phyloP scores from a whole-genome alignment of 92 coral and sea anemone species.

The Scolanthus callimorphus region DNA sequence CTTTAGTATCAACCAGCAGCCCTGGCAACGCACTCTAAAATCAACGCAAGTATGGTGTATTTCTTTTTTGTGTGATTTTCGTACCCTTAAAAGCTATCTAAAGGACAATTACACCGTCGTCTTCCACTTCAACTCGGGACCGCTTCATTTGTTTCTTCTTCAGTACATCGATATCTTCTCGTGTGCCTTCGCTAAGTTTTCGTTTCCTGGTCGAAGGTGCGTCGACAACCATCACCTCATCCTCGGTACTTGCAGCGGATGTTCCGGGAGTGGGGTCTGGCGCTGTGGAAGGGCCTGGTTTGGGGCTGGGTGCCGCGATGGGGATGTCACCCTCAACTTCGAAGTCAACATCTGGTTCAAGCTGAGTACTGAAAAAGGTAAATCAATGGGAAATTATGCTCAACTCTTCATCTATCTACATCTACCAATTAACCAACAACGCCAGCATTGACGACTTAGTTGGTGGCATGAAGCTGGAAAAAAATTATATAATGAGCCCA shows the following conservation, averaged over 20 bases:
- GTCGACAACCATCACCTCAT: conserved; percentile 48
- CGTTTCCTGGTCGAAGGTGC: conserved; percentile 53
- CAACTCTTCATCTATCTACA: too few species aligned
- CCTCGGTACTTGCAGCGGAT: conserved; percentile 32
- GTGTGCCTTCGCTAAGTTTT: conserved; percentile 38
- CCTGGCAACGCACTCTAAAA: too few species aligned
- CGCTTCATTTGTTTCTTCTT: conserved; percentile 40
- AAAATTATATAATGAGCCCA: too few species aligned
- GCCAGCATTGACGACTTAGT: too few species aligned
- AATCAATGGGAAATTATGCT: too few species aligned
- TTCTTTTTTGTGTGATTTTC: too few species aligned
- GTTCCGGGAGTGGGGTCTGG: background rate
- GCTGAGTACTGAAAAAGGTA: conserved; percentile 40
- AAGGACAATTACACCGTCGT: conserved; percentile 43
- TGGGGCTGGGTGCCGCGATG: conserved; percentile 42
- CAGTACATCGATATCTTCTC: conserved; percentile 12
- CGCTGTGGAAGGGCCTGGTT: conserved; percentile 35
- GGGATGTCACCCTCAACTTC: conserved; percentile 80
- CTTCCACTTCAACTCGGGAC: conserved; percentile 27
- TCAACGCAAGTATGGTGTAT: too few species aligned
- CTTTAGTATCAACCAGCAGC: too few species aligned
- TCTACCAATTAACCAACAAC: too few species aligned
- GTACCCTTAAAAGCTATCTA: too few species aligned
- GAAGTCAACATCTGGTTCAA: conserved; percentile 65
- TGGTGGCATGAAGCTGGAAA: too few species aligned